These are phyloP conservation scores for Craseonycteris thonglongyai DNA, from an alignment of 2,113 vertebrate species.

Conservation along the genomic window DNA sequence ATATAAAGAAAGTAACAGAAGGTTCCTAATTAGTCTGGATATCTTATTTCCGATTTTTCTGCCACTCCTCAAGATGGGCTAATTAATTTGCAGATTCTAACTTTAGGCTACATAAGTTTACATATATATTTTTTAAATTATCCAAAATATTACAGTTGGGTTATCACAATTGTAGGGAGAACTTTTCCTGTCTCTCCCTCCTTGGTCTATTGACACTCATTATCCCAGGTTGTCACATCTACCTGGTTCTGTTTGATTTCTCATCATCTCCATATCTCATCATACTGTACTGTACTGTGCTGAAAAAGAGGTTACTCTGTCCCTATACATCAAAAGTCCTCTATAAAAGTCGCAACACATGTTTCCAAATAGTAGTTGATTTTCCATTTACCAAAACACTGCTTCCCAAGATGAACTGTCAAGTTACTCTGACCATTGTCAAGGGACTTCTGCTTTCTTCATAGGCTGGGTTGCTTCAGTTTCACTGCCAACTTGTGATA, in stretches of 20 bases:
- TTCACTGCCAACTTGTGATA: neutral
- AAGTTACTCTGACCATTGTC: neutral
- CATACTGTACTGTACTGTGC: neutral
- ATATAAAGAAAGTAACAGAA: neutral
- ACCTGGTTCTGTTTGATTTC: neutral
- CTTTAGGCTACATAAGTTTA: neutral
- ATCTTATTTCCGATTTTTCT: neutral
- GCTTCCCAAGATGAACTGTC: neutral
- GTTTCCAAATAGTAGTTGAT: neutral
- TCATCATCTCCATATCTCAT: neutral
- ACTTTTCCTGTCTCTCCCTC: neutral
- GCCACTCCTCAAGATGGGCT: neutral
- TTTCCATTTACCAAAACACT: neutral
- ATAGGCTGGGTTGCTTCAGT: neutral
- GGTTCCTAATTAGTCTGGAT: neutral
- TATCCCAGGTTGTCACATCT: neutral
- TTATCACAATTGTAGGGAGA: neutral
- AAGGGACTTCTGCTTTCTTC: neutral
- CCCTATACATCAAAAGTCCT: neutral
- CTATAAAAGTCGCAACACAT: neutral
- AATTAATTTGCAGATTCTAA: neutral
- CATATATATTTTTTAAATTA: neutral
- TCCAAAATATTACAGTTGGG: neutral
- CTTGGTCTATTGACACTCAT: neutral
- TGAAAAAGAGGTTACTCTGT: neutral